Base-by-base conservation (phyloP, 2,888 invertebrate genomes). In the Stenoptilia bipunctidactyla region DNA sequence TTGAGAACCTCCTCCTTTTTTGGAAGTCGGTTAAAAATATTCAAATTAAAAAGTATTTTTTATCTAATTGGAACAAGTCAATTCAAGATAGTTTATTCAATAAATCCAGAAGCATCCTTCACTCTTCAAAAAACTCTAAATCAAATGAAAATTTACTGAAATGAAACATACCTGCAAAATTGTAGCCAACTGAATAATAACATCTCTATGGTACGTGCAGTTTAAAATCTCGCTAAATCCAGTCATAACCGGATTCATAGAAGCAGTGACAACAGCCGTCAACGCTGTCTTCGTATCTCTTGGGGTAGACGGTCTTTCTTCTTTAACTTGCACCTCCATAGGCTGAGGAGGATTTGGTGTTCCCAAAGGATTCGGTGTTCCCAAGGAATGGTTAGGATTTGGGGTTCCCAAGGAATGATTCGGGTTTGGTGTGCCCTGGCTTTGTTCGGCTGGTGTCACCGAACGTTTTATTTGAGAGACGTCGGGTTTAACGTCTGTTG, bases 171-270 rank as follows among this genome's bases (percentile, higher is more conserved):
- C 91, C 84, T 94, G 93, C 35, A 96, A 77, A 53, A 95, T 89
- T 1, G 92, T 89, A 45, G 92, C 91, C 36, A 97, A 74, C 49
- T 91, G 90, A 39, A 94, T 86, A 37, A 96, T 86, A 34, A 97
- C 90, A 62, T 95, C 94, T 45, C 94, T 87, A 71, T 98, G 97
- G 66, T 94, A 94, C 0, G 93, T 89, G 65, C 97, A 98, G 58
- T 88, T 91, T 51, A 93, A 85, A 58, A 94, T 93, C 66, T 97
- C 97, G 36, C 89, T 88, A 46, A 96, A 88, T 1, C 91, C 91
- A 34, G 86, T 82, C 50, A 89, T 89, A 9, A 92, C 79, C 2
- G 90, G 90, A 69, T 88, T 89, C 39, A 82, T 48, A 0, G 82
- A 65, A 0, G 82, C 72, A 6, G 69, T 55, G 15, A 74, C 61